Base-by-base conservation (phyloP, 64 coral and sea anemone genomes). In the Montipora sp. region DNA sequence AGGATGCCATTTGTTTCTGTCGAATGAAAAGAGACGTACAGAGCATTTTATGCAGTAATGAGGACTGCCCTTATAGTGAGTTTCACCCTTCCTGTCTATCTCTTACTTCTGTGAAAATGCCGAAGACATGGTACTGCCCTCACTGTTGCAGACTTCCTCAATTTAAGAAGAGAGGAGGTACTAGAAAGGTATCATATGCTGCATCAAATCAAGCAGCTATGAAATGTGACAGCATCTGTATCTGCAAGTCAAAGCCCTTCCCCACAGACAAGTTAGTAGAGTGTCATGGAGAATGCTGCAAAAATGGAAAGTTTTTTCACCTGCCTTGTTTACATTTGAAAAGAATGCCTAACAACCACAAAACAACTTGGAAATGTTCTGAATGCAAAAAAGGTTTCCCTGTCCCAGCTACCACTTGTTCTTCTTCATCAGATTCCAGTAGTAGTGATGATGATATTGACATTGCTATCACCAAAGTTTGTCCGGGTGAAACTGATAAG, bases 101-200 rank as follows among this genome's bases (percentile, higher is more conserved):
- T 61, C 87, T 89, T 49, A 63, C n/a, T 24, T 78, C 73, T 27
- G 24, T 61, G 57, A 36, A 19, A 66, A 66, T 90, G 78, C 89
- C 89, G 61, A 90, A 73, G 47, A 90, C 60, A 36, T 90, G 77
- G 89, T 80, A 90, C 46, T 90, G 89, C 46, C 77, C 89, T 71
- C 77, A 90, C 16, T 90, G 89, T 90, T 71, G 77, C 77, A 73
- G 77, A 90, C 47, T 90, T 71, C 89, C 89, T 70, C 75, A 81
- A 47, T 90, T 90, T 22, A 90, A 90, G 51, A 69, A 15, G 55
- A 78, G 36, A 79, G 53, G 19, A 18, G 55, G 12, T 77, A 77
- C 45, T 16, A 87, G 65, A 87, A 87, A 87, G 45, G 16, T 36
- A 21, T 13, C 65, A 87, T 10, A 73, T 72, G 11, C 45, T 47